A percentile compares a stretch with the other conserved stretches of the same genome.
Conservation (phyloP, 2,888 invertebrate genomes). For the Metalampra italica region DNA sequence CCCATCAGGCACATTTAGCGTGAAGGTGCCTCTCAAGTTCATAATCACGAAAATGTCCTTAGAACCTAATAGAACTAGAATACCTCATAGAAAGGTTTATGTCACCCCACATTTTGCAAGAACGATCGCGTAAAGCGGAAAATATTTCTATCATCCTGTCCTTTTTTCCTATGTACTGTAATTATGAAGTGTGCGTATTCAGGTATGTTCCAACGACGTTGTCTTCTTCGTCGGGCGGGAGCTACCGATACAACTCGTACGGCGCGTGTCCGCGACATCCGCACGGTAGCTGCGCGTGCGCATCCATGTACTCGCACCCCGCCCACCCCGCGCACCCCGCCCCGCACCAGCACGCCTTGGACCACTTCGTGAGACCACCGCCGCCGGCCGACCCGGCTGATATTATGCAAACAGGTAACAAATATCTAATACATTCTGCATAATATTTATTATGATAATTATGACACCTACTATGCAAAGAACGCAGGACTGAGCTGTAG, state of each 20-base stretch:
- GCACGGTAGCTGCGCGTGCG: conserved; percentile 85
- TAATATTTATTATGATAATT: too few species aligned
- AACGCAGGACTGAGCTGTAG: too few species aligned
- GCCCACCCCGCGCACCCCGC: conserved; percentile 72
- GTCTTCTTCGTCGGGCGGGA: conserved; percentile 59
- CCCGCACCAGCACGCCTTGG: conserved; percentile 74
- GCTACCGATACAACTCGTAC: conserved; percentile 76
- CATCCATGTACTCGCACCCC: conserved; percentile 69
- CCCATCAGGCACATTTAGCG: too few species aligned
- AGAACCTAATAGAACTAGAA: too few species aligned
- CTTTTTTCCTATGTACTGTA: neutral
- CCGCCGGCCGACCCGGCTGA: conserved; percentile 71
- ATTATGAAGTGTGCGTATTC: conserved; percentile 14
- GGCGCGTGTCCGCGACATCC: conserved; percentile 85
- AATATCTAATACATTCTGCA: too few species aligned
- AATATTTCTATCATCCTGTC: too few species aligned
- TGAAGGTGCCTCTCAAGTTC: too few species aligned
- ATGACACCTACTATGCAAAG: too few species aligned
- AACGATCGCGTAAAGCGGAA: too few species aligned
- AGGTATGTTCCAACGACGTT: conserved; percentile 81
- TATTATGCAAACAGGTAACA: conserved; percentile 73
- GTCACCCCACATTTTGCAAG: too few species aligned
- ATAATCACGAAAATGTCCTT: too few species aligned
- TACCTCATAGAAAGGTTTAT: too few species aligned
- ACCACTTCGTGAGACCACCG: conserved; percentile 75